Percentiles rank a stretch among this genome's conserved stretches.
These are phyloP conservation scores for Sogatella furcifera DNA, from an alignment of 1,140 invertebrate species.

Conservation along the genomic window DNA sequence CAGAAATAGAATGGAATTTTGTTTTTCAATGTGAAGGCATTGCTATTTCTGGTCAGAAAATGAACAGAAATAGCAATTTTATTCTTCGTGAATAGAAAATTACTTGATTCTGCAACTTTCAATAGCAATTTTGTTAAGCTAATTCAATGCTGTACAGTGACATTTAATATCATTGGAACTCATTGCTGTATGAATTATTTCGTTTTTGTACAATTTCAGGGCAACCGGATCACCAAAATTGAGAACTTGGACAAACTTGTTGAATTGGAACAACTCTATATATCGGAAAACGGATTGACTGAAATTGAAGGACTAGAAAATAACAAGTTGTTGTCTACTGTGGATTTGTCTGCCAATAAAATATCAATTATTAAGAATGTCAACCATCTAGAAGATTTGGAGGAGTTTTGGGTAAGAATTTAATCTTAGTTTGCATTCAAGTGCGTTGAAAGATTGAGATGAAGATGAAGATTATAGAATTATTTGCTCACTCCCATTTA, in stretches of 20 bases:
- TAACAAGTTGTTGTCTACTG: constrained; percentile 62
- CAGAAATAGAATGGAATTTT: too few relatives aligned
- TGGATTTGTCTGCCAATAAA: constrained; percentile 85
- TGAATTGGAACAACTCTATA: constrained; percentile 79
- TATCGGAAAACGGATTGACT: constrained; percentile 88
- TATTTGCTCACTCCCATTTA: too few relatives aligned
- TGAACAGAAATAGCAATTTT: too few relatives aligned
- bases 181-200: constrained; percentile 12
- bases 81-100: too few relatives aligned
- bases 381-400: constrained; percentile 56
- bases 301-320: constrained; percentile 59
- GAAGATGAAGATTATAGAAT: too few relatives aligned
- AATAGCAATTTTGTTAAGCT: too few relatives aligned
- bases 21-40: too few relatives aligned
- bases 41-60: too few relatives aligned
- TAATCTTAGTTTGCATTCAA: background rate
- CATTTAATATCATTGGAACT: too few relatives aligned
- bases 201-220: constrained; percentile 32
- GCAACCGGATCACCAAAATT: constrained; percentile 79
- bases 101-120: too few relatives aligned
- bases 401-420: constrained; percentile 85
- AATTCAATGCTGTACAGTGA: too few relatives aligned
- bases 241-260: constrained; percentile 68
- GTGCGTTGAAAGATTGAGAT: too few relatives aligned
- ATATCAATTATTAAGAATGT: constrained; percentile 75